Base-by-base conservation (phyloP, 1,140 invertebrate species). In the Drosophila lini region DNA sequence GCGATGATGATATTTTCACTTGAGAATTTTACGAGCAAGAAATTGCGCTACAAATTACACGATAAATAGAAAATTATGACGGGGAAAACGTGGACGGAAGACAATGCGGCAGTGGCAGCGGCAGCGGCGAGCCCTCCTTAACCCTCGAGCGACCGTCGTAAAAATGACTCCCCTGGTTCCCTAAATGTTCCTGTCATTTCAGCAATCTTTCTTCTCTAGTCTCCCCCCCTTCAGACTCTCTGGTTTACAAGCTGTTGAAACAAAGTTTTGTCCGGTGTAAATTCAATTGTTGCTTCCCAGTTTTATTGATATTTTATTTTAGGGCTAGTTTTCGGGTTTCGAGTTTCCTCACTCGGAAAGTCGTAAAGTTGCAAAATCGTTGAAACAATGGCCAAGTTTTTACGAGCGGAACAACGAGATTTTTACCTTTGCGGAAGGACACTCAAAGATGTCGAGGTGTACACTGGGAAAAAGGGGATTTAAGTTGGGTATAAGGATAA, bases 21-120 rank as follows among this genome's bases (percentile, higher is more conserved):
- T 62, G 74, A 81, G 74, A 64, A 78, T 80, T 88, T 89, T 89
- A 89, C 84, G 84, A 89, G 70, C 85, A 78, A 85, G 81, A 89
- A 89, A 89, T 89, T 89, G 84, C 82, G 74, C 84, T 90, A 89
- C 84, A 89, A 89, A 89, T 89, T 79, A 89, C 81, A 81, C 74
- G 70, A 89, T 89, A 89, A 89, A 89, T 89, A 90, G 67, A 71
- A 90, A 88, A 89, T 89, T 89, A 89, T 89, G 84, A 89, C 84
- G 83, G 16, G 76, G 71, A 45, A 44, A 32, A 44, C 15, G 64
- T 58, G 58, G 16, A 45, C 42, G 56, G 74, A 58, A 64, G 41
- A 78, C 74, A 75, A 60, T 53, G 52, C 50, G 32, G 50, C 16
- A 9, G 59, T 9, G 31, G 25, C 25, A 28, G 25, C 25, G 31